Percentiles rank a stretch among this genome's conserved stretches.
Conservation (phyloP, 2,888 invertebrate species). For the Saturnia pavonia region DNA sequence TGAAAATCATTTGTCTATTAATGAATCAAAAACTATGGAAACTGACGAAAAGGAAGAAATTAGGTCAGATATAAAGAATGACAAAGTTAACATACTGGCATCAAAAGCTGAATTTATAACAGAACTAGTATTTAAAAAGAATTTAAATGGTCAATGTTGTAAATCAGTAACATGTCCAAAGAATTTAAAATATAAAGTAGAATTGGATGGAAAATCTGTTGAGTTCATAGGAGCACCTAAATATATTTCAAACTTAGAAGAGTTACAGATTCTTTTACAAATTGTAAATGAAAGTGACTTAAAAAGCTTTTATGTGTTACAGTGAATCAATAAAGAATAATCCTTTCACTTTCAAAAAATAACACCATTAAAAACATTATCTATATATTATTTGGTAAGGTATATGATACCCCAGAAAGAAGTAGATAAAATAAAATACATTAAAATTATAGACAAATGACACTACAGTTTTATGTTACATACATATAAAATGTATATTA, state of each 20-base stretch:
- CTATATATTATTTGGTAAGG: constrained; percentile 27
- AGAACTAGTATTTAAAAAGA: constrained; percentile 69
- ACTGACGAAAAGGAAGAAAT: constrained; percentile 35
- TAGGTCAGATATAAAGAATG: constrained; percentile 33
- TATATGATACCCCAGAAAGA: constrained; percentile 33
- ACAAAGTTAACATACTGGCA: constrained; percentile 31
- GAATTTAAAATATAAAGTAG: constrained; percentile 70
- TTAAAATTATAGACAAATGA: not conserved
- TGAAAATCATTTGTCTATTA: constrained; percentile 18
- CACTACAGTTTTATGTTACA: constrained; percentile 14
- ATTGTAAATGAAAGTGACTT: constrained; percentile 76
- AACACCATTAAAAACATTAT: constrained; percentile 35
- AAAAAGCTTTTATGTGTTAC: constrained; percentile 67
- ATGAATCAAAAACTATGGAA: constrained; percentile 28
- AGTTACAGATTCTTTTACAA: constrained; percentile 74
- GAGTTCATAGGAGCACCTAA: constrained; percentile 77
- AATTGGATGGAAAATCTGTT: constrained; percentile 66
- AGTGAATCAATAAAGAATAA: constrained; percentile 42
- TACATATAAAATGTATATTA: constrained; percentile 34
- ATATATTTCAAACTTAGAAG: constrained; percentile 69
- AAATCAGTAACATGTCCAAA: constrained; percentile 71
- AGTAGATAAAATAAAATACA: not conserved
- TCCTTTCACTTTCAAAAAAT: constrained; percentile 22
- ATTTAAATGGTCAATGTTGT: constrained; percentile 54
- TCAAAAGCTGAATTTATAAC: constrained; percentile 30